Evolutionary conservation across 2,888 invertebrate genomes (phyloP), one percentile per base, ranked within the genome.

Genomic region (Zootermopsis nevadensis): DNA sequence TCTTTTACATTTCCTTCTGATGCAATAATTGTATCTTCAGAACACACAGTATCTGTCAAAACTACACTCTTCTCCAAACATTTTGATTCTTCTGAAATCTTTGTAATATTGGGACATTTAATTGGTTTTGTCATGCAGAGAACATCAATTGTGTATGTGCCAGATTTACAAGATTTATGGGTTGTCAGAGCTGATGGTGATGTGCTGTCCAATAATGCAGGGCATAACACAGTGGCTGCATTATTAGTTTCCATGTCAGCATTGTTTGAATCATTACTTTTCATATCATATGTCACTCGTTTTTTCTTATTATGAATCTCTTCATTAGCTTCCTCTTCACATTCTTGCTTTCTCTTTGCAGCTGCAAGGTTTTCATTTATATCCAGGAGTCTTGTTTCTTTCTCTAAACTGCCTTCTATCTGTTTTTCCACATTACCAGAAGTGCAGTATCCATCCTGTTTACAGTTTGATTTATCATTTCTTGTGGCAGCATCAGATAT

Each of bases 61-160:
- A 2, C n/a, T 10, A n/a, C 7, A 60, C 27, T 60, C 1, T 27
- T 27, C n/a, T 60, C 60, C n/a, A 3, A n/a, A 27, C 7, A 6
- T n/a, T n/a, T 60, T 60, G 60, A 27, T 27, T 60, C 60, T 60
- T 27, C n/a, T 27, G 60, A 60, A 60, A n/a, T 60, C n/a, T n/a
- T 60, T n/a, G 8, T 12, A 60, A 48, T 48, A 19, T 27, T 27
- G 27, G 6, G 60, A 12, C 60, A 60, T 24, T 33, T 74, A 7
- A 8, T 15, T 31, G 74, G 38, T 38, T 74, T 10, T 74, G 60
- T 60, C 30, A 72, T 83, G 69, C 82, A 83, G 7, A 85, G 42
- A 30, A 82, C 83, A 80, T 83, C 80, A 72, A 85, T 82, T 31
- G 84, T 81, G 53, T 83, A 83, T 27, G 55, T 81, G 1, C 67